A percentile compares a stretch with the other conserved stretches of the same genome.
Conservation (phyloP, 2,113 vertebrate species). For the Cynocephalus volans region DNA sequence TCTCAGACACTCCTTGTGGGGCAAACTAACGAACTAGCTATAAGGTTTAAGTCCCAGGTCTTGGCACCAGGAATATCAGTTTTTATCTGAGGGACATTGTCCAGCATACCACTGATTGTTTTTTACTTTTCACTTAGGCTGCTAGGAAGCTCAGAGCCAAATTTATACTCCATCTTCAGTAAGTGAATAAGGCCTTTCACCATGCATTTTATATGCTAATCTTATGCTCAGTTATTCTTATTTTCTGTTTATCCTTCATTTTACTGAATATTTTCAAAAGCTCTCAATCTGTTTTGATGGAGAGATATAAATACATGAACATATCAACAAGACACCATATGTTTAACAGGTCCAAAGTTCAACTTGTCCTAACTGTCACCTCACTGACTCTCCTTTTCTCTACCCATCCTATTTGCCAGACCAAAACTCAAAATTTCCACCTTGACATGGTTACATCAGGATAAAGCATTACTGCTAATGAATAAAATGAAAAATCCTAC, state of each 20-base stretch:
- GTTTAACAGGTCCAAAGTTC: background rate
- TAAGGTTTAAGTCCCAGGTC: background rate
- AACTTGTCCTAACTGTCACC: background rate
- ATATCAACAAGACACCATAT: background rate
- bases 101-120: background rate
- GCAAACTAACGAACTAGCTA: background rate
- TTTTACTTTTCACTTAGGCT: background rate
- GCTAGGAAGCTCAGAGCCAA: background rate
- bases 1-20: rapidly evolving
- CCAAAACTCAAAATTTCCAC: background rate
- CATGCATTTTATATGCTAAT: background rate
- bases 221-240: background rate
- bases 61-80: background rate
- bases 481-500: background rate
- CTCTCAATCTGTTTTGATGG: background rate
- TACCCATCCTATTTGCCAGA: background rate
- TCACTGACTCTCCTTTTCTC: background rate
- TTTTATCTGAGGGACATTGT: background rate
- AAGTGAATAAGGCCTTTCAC: background rate
- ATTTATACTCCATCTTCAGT: background rate
- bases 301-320: background rate
- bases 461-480: background rate
- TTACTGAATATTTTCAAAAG: background rate
- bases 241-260: background rate
- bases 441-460: background rate